Percentiles rank a stretch among this genome's conserved stretches.
phyloP scores from a whole-genome alignment of 2,888 invertebrate species.

The Iselma pallidipennis region DNA sequence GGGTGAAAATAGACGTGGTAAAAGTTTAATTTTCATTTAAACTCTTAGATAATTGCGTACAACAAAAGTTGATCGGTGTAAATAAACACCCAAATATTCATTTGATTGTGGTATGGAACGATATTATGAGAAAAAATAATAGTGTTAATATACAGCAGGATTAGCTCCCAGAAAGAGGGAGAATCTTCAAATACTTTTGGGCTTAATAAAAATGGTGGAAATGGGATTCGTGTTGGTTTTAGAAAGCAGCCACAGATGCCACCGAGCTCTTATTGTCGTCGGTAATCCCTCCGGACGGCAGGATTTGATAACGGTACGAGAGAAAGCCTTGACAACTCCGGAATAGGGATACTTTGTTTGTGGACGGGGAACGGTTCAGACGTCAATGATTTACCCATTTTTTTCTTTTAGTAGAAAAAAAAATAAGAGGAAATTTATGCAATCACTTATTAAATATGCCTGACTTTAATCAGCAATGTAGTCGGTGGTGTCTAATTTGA shows the following conservation, averaged over 20 bases:
- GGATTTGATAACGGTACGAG: background rate
- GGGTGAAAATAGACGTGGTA: too few species aligned
- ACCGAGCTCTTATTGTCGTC: slow-evolving; percentile 3
- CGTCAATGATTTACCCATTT: background rate
- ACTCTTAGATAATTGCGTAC: too few species aligned
- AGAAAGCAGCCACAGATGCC: slow-evolving; percentile 10
- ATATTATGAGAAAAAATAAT: background rate
- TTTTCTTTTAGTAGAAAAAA: too few species aligned
- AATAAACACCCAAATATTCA: too few species aligned
- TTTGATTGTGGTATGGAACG: too few species aligned
- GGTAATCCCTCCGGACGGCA: background rate
- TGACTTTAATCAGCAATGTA: too few species aligned
- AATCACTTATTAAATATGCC: too few species aligned
- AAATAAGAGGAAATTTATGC: too few species aligned
- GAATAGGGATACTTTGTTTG: background rate
- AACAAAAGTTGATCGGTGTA: too few species aligned
- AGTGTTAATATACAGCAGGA: background rate
- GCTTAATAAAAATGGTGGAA: background rate
- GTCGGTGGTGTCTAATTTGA: too few species aligned
- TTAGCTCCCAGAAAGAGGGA: background rate
- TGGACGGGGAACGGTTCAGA: background rate
- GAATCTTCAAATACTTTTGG: background rate
- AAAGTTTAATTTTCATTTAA: too few species aligned
- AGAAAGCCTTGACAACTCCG: background rate
- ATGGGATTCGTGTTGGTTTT: slow-evolving; percentile 3